Conservation (phyloP, 2,888 invertebrate genomes). For the Rhagophthalmus giganteus region DNA sequence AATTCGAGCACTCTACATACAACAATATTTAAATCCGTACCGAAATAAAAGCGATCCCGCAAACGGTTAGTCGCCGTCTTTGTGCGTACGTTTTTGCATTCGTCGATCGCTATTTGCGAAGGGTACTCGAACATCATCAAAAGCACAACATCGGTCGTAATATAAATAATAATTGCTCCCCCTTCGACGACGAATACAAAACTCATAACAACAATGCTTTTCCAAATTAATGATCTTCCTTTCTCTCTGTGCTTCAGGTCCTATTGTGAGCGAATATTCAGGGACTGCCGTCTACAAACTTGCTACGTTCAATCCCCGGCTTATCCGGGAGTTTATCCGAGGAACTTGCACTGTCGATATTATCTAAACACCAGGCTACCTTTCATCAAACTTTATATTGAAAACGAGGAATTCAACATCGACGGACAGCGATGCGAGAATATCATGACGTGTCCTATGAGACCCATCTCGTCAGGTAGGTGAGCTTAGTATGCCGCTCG, state of each 20-base stretch:
- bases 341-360: conserved; percentile 89
- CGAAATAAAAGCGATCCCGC: no score
- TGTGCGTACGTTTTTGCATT: no score
- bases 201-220: conserved; percentile 6
- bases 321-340: conserved; percentile 89
- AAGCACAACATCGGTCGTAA: neutral
- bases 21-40: no score
- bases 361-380: conserved; percentile 85
- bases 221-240: conserved; percentile 1
- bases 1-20: no score
- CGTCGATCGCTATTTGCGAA: no score
- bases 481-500: conserved; percentile 5
- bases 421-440: conserved; percentile 93
- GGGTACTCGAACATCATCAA: no score
- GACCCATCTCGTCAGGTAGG: conserved; percentile 82
- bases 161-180: neutral
- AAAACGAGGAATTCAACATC: conserved; percentile 92
- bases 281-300: conserved; percentile 85
- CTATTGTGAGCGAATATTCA: conserved; percentile 85
- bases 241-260: conserved; percentile 61
- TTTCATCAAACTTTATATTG: conserved; percentile 88
- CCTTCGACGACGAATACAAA: neutral
- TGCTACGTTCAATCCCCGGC: conserved; percentile 94
- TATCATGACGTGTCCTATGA: conserved; percentile 92
- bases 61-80: no score